A percentile compares a stretch with the other conserved stretches of the same genome.
phyloP scores from a whole-genome alignment of 2,888 invertebrate species.

The Liposcelis brunnea region DNA sequence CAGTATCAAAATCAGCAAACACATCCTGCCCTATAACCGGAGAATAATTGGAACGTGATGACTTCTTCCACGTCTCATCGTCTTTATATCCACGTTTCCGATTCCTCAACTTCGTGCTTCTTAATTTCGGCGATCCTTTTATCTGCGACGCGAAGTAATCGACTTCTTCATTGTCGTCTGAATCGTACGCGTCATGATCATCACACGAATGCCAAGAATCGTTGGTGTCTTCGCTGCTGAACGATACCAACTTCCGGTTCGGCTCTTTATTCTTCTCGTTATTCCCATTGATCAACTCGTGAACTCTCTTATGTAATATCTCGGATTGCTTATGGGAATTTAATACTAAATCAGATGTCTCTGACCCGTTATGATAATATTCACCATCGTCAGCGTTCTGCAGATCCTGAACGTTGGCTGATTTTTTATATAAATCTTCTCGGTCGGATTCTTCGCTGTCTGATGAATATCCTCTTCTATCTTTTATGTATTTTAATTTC shows the following conservation, averaged over 20 bases:
- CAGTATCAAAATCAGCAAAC: slow-evolving; percentile 1
- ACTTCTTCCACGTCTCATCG: not conserved
- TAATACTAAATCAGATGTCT: too few relatives aligned
- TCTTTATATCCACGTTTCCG: not conserved
- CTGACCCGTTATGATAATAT: too few relatives aligned
- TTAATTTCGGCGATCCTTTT: not conserved
- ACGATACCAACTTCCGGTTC: not conserved
- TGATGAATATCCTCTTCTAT: not conserved
- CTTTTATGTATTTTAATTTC: not conserved
- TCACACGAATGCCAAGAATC: slow-evolving; percentile 1
- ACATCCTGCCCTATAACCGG: not conserved
- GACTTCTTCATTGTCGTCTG: slow-evolving; percentile 1
- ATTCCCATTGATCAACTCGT: not conserved
- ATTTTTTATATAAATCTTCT: not conserved
- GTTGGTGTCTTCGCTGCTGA: not conserved
- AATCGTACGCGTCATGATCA: not conserved
- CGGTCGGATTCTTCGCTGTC: slow-evolving; percentile 4
- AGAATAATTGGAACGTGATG: not conserved
- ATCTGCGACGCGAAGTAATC: slow-evolving; percentile 1
- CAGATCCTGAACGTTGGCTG: too few relatives aligned
- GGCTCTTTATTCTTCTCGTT: not conserved
- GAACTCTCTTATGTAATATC: not conserved
- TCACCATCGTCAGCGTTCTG: too few relatives aligned
- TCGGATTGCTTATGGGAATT: not conserved
- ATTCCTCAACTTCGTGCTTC: not conserved